Evolutionary conservation across 1,140 invertebrate species (phyloP), one percentile per base, ranked within the genome.

Genomic region (Neodiprion lecontei): DNA sequence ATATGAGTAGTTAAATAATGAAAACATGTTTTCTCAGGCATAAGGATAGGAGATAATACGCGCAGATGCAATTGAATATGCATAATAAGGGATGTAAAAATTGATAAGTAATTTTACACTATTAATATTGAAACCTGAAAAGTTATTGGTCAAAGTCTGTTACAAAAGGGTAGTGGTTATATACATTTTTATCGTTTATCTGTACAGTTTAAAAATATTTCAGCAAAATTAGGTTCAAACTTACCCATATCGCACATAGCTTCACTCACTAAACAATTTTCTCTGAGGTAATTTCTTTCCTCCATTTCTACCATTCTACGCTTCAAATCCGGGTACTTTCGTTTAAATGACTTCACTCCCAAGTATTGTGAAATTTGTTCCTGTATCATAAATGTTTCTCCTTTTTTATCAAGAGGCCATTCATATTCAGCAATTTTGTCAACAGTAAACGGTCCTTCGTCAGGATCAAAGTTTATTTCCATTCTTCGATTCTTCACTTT

Each of bases 301-400:
- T 96, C 94, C 88, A 96, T 95, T 71, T 97, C 95, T 23, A 98
- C 94, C 67, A 93, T 89, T 71, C 97, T 89, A 73, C 97, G 90
- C 66, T 93, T 93, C 12, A 98, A 85, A 86, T 97, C 96, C 65
- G 97, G 97, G 89, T 99, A 98, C 85, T 97, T 96, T 77, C 97
- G 91, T 86, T 98, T 98, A 85, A 99, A 99, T 49, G 96, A 97
- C 82, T 97, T 98, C 14, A 99, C 94, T 14, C 94, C 95, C 28
- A 99, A 89, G 88, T 95, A 99, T 80, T 97, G 94, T 0, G 96
- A 95, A 68, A 99, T 94, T 89, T 98, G 96, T 88, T 98, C 96
- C 83, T 97, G 96, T 67, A 98, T 91, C 92, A 97, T 95, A 80
- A 92, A 96, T 7, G 92, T 92, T 76, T 96, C 94, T 50, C 90